Percentiles rank a stretch among this genome's conserved stretches.
Conservation (phyloP, 2,797 vertebrate species). For the Scleropages formosus region DNA sequence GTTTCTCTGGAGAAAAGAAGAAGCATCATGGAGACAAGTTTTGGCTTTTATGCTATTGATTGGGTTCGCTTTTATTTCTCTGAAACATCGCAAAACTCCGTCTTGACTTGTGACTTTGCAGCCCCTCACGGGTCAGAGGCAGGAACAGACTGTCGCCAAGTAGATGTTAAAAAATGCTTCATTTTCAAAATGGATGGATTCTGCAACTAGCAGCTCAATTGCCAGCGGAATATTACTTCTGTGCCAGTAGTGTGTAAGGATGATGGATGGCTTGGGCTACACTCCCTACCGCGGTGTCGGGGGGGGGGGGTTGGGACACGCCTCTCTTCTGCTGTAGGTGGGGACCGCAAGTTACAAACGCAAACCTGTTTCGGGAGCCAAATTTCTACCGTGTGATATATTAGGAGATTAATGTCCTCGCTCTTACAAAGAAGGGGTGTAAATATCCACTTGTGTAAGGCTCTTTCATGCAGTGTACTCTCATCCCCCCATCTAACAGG, state of each 20-base stretch:
- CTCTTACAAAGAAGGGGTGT: background rate
- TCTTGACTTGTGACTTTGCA: background rate
- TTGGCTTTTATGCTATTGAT: background rate
- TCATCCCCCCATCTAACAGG: too few species aligned
- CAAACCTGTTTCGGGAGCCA: conserved; percentile 17
- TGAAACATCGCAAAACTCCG: background rate
- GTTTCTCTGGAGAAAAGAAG: too few species aligned
- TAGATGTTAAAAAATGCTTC: conserved; percentile 2
- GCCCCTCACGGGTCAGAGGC: background rate
- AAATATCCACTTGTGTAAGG: background rate
- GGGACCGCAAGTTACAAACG: conserved; percentile 4
- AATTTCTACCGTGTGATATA: background rate
- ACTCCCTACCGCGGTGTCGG: background rate
- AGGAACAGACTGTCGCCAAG: conserved; percentile 16
- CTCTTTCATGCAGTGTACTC: background rate
- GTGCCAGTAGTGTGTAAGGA: background rate
- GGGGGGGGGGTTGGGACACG: background rate
- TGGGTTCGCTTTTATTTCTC: background rate
- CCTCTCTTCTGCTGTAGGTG: background rate
- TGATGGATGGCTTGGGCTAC: conserved; percentile 12
- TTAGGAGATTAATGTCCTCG: conserved; percentile 14
- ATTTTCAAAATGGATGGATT: background rate
- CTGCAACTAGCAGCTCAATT: background rate
- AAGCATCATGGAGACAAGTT: background rate
- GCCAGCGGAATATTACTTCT: background rate